These are phyloP conservation scores for Perodicticus potto DNA, from an alignment of 2,797 vertebrate genomes.

Conservation along the genomic window DNA sequence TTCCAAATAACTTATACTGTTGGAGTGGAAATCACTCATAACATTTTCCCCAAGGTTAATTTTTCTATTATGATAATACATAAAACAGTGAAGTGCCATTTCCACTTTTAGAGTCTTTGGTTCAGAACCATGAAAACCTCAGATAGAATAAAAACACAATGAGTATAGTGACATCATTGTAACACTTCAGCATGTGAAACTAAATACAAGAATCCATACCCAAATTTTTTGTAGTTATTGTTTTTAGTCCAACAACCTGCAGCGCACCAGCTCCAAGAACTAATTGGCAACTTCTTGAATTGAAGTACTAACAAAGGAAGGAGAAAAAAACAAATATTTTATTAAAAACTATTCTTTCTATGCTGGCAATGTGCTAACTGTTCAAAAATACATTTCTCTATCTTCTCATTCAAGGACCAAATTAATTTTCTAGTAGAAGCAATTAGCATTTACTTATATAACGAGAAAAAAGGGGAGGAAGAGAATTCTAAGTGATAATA, in stretches of 20 bases:
- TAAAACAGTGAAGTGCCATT: background rate
- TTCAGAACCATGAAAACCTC: conserved; percentile 29
- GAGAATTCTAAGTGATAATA: background rate
- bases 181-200: conserved; percentile 52
- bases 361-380: conserved; percentile 4
- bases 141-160: conserved; percentile 13
- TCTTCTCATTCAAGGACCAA: conserved; percentile 40
- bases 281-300: conserved; percentile 98
- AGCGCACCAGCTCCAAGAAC: conserved; percentile 97
- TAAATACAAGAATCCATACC: conserved; percentile 89
- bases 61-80: conserved; percentile 51
- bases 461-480: background rate
- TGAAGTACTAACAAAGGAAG: conserved; percentile 94
- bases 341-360: conserved; percentile 51
- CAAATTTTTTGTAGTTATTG: conserved; percentile 99
- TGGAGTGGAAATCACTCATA: background rate
- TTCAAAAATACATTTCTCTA: conserved; percentile 63
- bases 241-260: conserved; percentile 98
- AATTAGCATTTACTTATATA: conserved; percentile 53
- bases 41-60: conserved; percentile 42
- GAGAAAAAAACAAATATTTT: conserved; percentile 31
- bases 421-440: conserved; percentile 63
- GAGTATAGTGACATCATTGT: background rate
- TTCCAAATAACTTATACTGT: conserved; percentile 37
- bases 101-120: conserved; percentile 50